Evolutionary conservation across 2,888 invertebrate species (phyloP).

Genomic region (Lymantria monacha): DNA sequence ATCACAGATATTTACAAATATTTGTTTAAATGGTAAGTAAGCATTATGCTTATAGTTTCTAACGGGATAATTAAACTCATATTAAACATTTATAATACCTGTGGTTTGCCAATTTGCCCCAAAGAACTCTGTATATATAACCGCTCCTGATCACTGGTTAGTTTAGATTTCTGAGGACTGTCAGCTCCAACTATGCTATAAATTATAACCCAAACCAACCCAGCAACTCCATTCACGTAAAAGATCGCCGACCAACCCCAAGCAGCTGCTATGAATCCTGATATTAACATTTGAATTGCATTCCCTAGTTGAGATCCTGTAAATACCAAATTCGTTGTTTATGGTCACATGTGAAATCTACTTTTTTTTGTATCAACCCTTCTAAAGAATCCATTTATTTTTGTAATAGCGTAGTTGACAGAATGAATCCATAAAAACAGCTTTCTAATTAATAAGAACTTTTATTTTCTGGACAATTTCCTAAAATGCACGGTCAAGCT

Average conservation of each 20-base stretch:
- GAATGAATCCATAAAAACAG: too few species aligned
- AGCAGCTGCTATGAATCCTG: slow-evolving; percentile 60
- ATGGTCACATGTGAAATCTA: too few species aligned
- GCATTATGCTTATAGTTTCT: too few species aligned
- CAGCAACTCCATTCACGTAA: slow-evolving; percentile 81
- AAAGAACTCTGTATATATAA: slow-evolving; percentile 84
- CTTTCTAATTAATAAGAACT: too few species aligned
- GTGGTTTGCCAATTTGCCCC: slow-evolving; percentile 52
- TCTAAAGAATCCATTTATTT: too few species aligned
- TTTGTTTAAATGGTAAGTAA: too few species aligned
- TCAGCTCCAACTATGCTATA: slow-evolving; percentile 85
- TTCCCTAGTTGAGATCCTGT: slow-evolving; percentile 82
- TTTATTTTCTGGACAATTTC: too few species aligned
- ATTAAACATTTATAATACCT: slow-evolving; percentile 31
- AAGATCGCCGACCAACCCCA: slow-evolving; percentile 87
- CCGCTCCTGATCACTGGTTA: slow-evolving; percentile 84
- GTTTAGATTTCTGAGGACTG: slow-evolving; percentile 81
- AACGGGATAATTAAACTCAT: too few species aligned
- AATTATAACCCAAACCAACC: slow-evolving; percentile 76
- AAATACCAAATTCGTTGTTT: slow-evolving; percentile 11
- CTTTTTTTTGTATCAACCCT: too few species aligned
- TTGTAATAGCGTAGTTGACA: too few species aligned
- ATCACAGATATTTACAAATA: too few species aligned
- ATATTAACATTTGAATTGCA: slow-evolving; percentile 78
- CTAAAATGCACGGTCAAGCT: too few species aligned